Conservation (phyloP, 2,888 invertebrate genomes). For the Conistra vaccinii region DNA sequence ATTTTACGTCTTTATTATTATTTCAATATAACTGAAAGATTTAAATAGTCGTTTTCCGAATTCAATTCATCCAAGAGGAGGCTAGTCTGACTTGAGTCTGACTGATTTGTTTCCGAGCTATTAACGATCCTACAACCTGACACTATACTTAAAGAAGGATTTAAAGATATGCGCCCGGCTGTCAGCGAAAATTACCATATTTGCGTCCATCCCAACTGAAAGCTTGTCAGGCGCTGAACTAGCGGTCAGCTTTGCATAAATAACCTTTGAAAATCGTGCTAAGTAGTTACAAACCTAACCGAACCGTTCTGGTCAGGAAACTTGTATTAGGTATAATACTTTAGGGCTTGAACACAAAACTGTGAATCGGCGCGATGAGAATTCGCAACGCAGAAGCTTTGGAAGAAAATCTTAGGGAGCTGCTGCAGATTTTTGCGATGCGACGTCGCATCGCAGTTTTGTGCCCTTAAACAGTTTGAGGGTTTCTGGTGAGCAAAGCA, state of each 20-base stretch:
- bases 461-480: too few relatives aligned
- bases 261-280: background rate
- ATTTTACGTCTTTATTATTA: background rate
- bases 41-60: background rate
- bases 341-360: too few relatives aligned
- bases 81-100: background rate
- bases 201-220: background rate
- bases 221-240: background rate
- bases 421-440: too few relatives aligned
- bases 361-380: too few relatives aligned
- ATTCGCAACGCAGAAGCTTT: too few relatives aligned
- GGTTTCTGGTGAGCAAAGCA: background rate
- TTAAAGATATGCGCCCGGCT: background rate
- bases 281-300: background rate
- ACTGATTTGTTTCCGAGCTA: background rate
- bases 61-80: background rate
- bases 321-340: conserved; percentile 15
- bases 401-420: too few relatives aligned
- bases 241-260: conserved; percentile 8
- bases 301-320: background rate
- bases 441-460: too few relatives aligned
- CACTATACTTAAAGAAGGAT: background rate
- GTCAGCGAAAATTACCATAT: background rate
- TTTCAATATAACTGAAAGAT: background rate
- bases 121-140: background rate